phyloP scores from a whole-genome alignment of 2,888 invertebrate genomes.

The Tuberolachnus salignus region DNA sequence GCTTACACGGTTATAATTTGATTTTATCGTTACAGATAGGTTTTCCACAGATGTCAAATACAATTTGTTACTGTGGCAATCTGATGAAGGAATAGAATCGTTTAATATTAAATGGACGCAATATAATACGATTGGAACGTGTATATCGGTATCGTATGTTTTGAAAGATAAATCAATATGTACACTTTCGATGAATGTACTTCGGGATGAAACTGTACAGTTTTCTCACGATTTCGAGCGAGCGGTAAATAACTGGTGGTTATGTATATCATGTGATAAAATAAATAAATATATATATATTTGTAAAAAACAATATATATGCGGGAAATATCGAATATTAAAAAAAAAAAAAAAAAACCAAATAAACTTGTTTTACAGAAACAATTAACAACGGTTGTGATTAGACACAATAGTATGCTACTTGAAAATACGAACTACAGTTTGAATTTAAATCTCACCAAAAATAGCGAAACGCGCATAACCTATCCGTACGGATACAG shows the following conservation, averaged over 20 bases:
- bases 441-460: neutral
- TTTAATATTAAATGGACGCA: constrained; percentile 11
- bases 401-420: neutral
- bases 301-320: neutral
- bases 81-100: neutral
- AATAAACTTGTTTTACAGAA: neutral
- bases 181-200: constrained; percentile 16
- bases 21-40: too few species aligned
- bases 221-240: neutral
- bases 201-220: neutral
- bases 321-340: neutral
- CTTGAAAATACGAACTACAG: neutral
- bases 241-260: neutral
- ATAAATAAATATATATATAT: neutral
- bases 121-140: constrained; percentile 7
- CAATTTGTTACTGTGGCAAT: neutral
- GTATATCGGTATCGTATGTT: constrained; percentile 15
- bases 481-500: too few species aligned
- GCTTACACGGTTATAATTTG: too few species aligned
- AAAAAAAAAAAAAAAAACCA: neutral
- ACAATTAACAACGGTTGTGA: neutral
- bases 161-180: neutral
- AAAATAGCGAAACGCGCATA: neutral
- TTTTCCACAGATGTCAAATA: neutral
- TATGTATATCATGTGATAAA: too few species aligned